Evolutionary conservation across 2,797 vertebrate genomes (phyloP).

Genomic region (Vireo griseus): DNA sequence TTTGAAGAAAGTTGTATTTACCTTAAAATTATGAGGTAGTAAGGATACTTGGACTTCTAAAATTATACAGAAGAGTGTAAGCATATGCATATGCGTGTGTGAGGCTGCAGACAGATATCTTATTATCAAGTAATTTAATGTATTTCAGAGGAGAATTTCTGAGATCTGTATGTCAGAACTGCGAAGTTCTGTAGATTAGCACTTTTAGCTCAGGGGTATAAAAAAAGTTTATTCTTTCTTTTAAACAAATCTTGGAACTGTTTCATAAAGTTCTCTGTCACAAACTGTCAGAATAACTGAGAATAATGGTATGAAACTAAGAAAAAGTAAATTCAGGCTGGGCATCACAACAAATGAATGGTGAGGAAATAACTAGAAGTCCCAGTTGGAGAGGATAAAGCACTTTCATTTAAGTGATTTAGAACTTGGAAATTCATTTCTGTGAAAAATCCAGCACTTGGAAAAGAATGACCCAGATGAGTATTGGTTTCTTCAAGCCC

Average conservation of each 20-base stretch:
- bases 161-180: background rate
- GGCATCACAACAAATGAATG: conserved; percentile 14
- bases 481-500: background rate
- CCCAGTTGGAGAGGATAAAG: background rate
- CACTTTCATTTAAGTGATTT: conserved; percentile 35
- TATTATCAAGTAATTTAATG: background rate
- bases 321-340: conserved; percentile 2
- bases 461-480: background rate
- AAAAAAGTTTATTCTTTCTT: background rate
- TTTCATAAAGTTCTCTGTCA: background rate
- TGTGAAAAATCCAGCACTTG: background rate
- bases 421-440: conserved; percentile 6
- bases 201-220: background rate
- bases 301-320: conserved; percentile 3
- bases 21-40: background rate
- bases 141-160: background rate
- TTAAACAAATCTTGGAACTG: background rate
- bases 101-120: background rate
- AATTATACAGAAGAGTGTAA: background rate
- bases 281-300: conserved; percentile 24
- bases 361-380: background rate
- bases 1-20: background rate
- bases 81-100: background rate
- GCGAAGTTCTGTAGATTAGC: background rate
- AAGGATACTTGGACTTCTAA: background rate